Conservation (phyloP, 2,797 vertebrate genomes). For the Salmo trutta region DNA sequence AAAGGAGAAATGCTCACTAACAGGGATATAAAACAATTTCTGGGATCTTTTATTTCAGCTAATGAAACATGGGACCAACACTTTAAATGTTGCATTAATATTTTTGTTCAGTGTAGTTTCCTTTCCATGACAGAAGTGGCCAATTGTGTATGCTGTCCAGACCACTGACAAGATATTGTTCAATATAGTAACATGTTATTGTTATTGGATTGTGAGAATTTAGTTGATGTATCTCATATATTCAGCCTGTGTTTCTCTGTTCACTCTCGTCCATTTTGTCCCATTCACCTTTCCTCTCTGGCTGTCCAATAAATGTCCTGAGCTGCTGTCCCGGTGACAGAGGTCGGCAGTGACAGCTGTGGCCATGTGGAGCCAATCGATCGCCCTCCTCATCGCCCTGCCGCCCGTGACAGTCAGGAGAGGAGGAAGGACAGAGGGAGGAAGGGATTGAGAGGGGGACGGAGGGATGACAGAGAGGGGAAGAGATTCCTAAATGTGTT, state of each 20-base stretch:
- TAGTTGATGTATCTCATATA: not conserved
- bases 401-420: conserved; percentile 5
- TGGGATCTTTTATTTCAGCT: too few species aligned
- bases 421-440: not conserved
- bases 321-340: conserved; percentile 10
- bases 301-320: conserved; percentile 12
- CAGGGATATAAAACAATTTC: too few species aligned
- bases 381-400: not conserved
- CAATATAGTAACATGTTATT: not conserved
- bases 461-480: not conserved
- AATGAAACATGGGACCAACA: too few species aligned
- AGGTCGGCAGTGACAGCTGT: conserved; percentile 11
- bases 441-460: conserved; percentile 14
- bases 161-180: not conserved
- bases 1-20: too few species aligned
- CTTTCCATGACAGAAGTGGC: too few species aligned
- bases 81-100: too few species aligned
- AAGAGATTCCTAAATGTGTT: not conserved
- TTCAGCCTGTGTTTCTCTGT: not conserved
- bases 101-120: too few species aligned
- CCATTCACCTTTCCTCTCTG: conserved; percentile 3
- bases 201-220: not conserved
- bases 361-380: conserved; percentile 14
- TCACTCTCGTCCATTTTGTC: not conserved
- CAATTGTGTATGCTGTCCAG: too few species aligned